Evolutionary conservation across 2,888 invertebrate genomes (phyloP).

Genomic region (Neoascia interrupta): DNA sequence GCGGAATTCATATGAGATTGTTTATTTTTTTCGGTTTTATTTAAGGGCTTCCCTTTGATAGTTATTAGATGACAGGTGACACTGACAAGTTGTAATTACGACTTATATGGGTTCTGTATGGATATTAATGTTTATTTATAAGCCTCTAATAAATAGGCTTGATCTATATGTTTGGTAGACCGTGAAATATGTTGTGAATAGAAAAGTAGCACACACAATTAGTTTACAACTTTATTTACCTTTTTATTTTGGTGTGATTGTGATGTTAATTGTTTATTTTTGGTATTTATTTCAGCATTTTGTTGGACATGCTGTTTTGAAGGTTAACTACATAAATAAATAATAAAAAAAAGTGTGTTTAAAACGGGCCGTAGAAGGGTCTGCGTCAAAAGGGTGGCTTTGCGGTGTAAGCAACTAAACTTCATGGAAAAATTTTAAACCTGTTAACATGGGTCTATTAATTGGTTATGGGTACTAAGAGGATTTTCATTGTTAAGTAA

Average conservation of each 20-base stretch:
- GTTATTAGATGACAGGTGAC: background rate
- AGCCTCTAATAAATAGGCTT: background rate
- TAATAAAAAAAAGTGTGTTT: conserved; percentile 41
- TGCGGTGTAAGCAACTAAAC: background rate
- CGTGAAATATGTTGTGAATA: conserved; percentile 20
- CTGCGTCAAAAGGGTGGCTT: background rate
- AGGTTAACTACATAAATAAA: conserved; percentile 19
- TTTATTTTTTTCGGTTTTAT: background rate
- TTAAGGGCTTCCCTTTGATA: conserved; percentile 31
- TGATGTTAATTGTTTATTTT: conserved; percentile 12
- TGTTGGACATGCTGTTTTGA: conserved; percentile 7
- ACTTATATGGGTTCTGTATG: conserved; percentile 34
- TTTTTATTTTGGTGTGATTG: too few relatives aligned
- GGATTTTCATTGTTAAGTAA: conserved; percentile 7
- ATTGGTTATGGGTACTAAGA: conserved; percentile 28
- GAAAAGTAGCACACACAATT: too few relatives aligned
- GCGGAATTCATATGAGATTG: too few relatives aligned
- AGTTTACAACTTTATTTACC: too few relatives aligned
- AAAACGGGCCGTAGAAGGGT: conserved; percentile 35
- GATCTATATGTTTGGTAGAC: background rate
- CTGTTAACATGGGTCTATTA: conserved; percentile 49
- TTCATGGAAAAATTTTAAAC: conserved; percentile 36
- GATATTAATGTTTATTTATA: conserved; percentile 31
- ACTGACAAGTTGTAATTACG: conserved; percentile 27
- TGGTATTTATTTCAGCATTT: conserved; percentile 2